Conservation (phyloP, 2,888 invertebrate genomes). For the Acanthosepion pharaonis region DNA sequence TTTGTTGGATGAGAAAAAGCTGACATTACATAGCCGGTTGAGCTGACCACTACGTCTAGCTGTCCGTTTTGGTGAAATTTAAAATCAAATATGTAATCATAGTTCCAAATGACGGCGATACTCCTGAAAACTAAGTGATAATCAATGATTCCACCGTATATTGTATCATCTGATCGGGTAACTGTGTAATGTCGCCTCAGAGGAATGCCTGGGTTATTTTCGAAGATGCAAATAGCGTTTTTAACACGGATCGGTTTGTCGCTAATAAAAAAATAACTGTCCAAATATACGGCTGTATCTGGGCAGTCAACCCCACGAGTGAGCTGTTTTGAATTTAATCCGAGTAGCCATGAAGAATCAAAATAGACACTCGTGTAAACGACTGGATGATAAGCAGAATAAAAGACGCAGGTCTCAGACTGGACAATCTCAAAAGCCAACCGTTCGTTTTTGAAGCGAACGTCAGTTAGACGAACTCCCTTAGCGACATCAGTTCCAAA, state of each 20-base stretch:
- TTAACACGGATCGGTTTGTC: conserved; percentile 55
- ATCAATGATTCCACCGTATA: conserved; percentile 62
- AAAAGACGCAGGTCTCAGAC: conserved; percentile 66
- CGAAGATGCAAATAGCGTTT: conserved; percentile 69
- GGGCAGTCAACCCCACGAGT: conserved; percentile 71
- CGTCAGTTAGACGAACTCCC: conserved; percentile 65
- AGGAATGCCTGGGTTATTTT: conserved; percentile 64
- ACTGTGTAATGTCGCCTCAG: conserved; percentile 65
- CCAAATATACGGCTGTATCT: conserved; percentile 64
- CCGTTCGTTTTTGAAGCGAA: conserved; percentile 66
- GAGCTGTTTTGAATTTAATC: conserved; percentile 64
- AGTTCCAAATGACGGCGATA: conserved; percentile 65
- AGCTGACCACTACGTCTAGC: conserved; percentile 62
- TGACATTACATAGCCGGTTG: conserved; percentile 67
- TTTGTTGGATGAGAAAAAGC: conserved; percentile 61
- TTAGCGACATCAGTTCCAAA: conserved; percentile 62
- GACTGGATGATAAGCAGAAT: conserved; percentile 65
- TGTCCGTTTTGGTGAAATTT: conserved; percentile 69
- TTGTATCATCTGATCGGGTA: conserved; percentile 54
- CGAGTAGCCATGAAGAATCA: conserved; percentile 64
- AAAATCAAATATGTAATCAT: conserved; percentile 70
- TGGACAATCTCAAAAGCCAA: conserved; percentile 69
- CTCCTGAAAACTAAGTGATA: conserved; percentile 64
- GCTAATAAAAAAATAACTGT: conserved; percentile 60
- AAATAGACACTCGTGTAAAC: conserved; percentile 60